Conservation (phyloP, 2,888 invertebrate species). For the Protula sp. region DNA sequence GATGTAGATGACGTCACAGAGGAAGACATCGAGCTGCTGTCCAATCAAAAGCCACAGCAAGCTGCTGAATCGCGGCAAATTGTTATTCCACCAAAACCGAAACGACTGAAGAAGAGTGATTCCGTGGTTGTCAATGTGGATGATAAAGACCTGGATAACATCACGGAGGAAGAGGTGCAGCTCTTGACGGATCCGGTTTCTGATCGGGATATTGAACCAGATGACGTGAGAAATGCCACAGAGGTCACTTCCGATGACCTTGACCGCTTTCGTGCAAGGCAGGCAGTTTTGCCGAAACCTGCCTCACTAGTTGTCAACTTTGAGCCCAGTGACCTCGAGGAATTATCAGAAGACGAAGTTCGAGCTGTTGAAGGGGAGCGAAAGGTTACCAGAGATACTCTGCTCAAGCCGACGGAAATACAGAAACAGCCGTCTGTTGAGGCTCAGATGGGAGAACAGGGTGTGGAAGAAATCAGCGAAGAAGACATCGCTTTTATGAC, state of each 20-base stretch:
- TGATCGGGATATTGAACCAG: not conserved
- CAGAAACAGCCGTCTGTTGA: not conserved
- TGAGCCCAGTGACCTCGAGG: not conserved
- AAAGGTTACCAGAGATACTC: too few species aligned
- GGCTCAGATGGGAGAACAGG: not conserved
- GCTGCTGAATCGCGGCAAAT: too few species aligned
- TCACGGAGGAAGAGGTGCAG: not conserved
- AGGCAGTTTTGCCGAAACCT: not conserved
- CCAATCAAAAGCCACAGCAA: too few species aligned
- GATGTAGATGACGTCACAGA: not conserved
- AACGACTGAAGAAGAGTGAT: not conserved
- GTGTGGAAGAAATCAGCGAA: not conserved
- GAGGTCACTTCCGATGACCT: not conserved
- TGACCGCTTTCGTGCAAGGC: too few species aligned
- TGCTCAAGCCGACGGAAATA: too few species aligned
- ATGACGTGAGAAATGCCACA: not conserved
- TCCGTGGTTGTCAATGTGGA: not conserved
- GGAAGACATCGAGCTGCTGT: not conserved
- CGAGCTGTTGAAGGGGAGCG: too few species aligned
- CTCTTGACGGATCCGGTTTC: not conserved
- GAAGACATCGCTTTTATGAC: not conserved
- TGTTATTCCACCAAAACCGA: too few species aligned
- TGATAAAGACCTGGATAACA: not conserved
- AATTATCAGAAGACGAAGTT: not conserved
- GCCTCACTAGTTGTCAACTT: too few species aligned